These are phyloP conservation scores for Drosophila atripex DNA, from an alignment of 2,888 invertebrate genomes.

Conservation along the genomic window DNA sequence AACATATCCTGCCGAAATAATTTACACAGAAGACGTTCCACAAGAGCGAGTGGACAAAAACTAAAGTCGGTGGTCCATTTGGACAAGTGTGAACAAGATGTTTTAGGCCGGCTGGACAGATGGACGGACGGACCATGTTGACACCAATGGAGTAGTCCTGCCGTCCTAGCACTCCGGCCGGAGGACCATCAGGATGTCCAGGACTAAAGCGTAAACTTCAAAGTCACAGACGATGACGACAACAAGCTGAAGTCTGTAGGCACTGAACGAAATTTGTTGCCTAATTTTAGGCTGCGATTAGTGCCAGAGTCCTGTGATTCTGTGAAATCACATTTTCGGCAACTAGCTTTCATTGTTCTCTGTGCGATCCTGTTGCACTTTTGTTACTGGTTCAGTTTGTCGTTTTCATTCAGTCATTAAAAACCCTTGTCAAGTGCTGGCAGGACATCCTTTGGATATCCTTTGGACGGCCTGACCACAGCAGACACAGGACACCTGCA, in stretches of 20 bases:
- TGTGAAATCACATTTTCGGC: not conserved
- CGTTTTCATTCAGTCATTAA: slow-evolving; percentile 81
- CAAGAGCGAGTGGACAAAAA: slow-evolving; percentile 34
- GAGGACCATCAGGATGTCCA: slow-evolving; percentile 2
- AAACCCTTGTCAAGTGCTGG: slow-evolving; percentile 82
- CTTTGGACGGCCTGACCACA: slow-evolving; percentile 46
- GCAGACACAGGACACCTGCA: slow-evolving; percentile 43
- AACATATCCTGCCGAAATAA: slow-evolving; percentile 80
- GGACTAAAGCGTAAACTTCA: slow-evolving; percentile 60
- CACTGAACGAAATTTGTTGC: not conserved
- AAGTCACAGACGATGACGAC: slow-evolving; percentile 55
- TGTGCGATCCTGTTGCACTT: slow-evolving; percentile 50
- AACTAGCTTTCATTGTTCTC: not conserved
- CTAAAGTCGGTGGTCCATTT: slow-evolving; percentile 45
- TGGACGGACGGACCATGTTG: slow-evolving; percentile 65
- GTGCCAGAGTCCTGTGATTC: not conserved
- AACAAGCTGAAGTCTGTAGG: slow-evolving; percentile 13
- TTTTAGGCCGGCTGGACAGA: slow-evolving; percentile 77
- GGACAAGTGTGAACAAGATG: slow-evolving; percentile 83
- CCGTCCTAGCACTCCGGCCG: slow-evolving; percentile 25
- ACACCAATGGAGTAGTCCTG: slow-evolving; percentile 71
- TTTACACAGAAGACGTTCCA: slow-evolving; percentile 50
- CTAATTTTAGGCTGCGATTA: not conserved
- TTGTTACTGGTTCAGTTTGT: slow-evolving; percentile 56
- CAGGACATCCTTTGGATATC: slow-evolving; percentile 53